These are phyloP conservation scores for Clarias gariepinus DNA, from an alignment of 2,113 vertebrate genomes.

Conservation along the genomic window DNA sequence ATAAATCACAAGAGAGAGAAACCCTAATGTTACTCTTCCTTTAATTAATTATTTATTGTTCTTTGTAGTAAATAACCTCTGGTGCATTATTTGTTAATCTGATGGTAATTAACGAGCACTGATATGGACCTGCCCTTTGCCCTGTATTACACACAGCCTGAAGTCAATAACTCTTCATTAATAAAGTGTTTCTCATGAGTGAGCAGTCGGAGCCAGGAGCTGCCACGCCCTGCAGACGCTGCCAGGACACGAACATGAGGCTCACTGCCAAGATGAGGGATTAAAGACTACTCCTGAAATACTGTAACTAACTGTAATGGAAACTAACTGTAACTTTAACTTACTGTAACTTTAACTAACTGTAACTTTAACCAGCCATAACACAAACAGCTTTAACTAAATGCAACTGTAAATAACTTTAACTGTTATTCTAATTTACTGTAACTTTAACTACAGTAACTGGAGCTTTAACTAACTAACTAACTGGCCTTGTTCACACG, in stretches of 20 bases:
- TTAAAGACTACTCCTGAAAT: neutral
- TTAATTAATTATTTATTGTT: neutral
- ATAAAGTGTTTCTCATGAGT: slow-evolving; percentile 14
- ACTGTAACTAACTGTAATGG: neutral
- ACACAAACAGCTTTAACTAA: neutral
- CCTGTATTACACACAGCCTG: neutral
- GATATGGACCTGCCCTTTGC: neutral
- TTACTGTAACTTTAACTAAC: neutral
- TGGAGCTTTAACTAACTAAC: too few relatives aligned
- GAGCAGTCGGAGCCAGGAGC: neutral
- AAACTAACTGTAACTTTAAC: neutral
- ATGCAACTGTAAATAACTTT: neutral
- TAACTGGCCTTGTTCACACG: too few relatives aligned
- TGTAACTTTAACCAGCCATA: neutral
- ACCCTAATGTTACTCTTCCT: neutral
- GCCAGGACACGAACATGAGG: neutral
- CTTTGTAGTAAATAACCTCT: neutral
- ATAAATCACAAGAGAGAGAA: neutral
- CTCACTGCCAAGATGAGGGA: slow-evolving; percentile 69
- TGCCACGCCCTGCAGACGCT: slow-evolving; percentile 17
- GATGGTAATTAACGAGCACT: neutral
- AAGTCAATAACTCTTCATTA: slow-evolving; percentile 22
- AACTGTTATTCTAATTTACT: neutral
- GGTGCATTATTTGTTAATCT: neutral
- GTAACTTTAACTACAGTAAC: too few relatives aligned